Base-by-base conservation (phyloP, 1,140 invertebrate species). In the Oncopodura yosiiana region DNA sequence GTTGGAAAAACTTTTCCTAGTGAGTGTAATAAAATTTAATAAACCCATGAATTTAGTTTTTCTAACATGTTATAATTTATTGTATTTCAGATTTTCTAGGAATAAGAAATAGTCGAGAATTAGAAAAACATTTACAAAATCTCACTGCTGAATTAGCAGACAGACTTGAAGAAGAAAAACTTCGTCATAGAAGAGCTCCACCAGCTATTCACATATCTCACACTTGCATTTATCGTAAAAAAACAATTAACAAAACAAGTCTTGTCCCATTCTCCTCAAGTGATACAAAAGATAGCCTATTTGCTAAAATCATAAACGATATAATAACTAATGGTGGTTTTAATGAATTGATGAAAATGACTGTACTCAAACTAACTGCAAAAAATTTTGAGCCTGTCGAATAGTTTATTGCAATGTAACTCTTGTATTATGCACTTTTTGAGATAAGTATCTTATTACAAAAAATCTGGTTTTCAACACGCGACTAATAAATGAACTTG, bases 291-390 rank as follows among this genome's bases (percentile, higher is more conserved):
- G 21, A 37, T 19, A 24, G 32, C 46, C 26, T 49, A n/a, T n/a
- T n/a, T n/a, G n/a, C n/a, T n/a, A n/a, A n/a, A n/a, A n/a, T n/a
- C n/a, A n/a, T n/a, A n/a, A n/a, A 49, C 46, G 32, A 49, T 37
- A 23, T 37, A 18, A 49, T 49, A 37, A 24, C 24, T n/a, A 34
- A 49, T 27, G 18, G 32, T n/a, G 46, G 46, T 36, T 37, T 49
- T 26, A 49, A 38, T n/a, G 46, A 49, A 38, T 37, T 30, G 1
- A 49, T 49, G 32, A 49, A 49, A 49, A 49, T 49, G 32, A 49
- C 46, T 23, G 26, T 27, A 23, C 23, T 49, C 18, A 49, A 26
- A 27, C 32, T 49, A 11, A 49, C 38, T 3, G 46, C 46, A 1
- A 49, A 30, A 49, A 37, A 38, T 37, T 49, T 49, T 37, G n/a